Evolutionary conservation across 2,888 invertebrate genomes (phyloP).

Genomic region (Sphinx pinastri): DNA sequence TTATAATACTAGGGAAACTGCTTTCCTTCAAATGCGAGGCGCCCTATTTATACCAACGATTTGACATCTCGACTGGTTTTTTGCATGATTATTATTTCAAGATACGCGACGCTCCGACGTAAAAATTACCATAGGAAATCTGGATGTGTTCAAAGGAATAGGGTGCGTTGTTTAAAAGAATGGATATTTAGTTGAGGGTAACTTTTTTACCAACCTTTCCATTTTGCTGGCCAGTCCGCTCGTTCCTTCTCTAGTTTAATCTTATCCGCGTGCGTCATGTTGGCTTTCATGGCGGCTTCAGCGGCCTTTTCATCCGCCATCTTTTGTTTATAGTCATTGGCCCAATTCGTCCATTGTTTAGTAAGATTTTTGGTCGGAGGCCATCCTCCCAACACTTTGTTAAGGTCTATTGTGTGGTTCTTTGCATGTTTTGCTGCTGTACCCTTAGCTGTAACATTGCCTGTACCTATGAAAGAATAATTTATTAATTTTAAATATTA

Average conservation of each 20-base stretch:
- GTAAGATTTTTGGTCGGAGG: not conserved
- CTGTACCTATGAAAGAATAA: no score
- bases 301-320: not conserved
- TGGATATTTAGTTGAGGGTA: not conserved
- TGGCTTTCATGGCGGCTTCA: not conserved
- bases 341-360: constrained; percentile 29
- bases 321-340: constrained; percentile 23
- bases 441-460: no score
- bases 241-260: constrained; percentile 13
- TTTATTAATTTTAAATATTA: no score
- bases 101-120: no score
- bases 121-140: no score
- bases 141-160: no score
- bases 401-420: not conserved
- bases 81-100: no score
- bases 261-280: not conserved
- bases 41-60: no score
- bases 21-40: no score
- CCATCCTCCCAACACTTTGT: not conserved
- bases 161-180: no score
- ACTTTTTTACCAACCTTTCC: not conserved
- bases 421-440: not conserved
- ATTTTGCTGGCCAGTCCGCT: not conserved
- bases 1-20: no score
- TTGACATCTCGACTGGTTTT: no score